Conservation (phyloP, 2,888 invertebrate genomes). For the Leptopilina drosophilae region DNA sequence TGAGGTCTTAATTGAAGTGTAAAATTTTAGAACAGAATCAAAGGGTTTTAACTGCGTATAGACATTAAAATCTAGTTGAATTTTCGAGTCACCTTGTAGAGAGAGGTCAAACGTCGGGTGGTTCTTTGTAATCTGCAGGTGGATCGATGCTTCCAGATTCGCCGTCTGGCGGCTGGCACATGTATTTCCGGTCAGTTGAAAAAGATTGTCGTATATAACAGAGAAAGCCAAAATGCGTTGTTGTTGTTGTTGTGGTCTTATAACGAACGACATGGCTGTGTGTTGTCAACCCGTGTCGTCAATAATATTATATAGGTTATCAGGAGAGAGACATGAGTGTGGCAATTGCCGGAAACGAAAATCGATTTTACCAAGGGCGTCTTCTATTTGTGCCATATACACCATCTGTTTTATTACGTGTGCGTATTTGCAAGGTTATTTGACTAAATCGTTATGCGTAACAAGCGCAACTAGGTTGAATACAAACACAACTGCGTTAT, state of each 20-base stretch:
- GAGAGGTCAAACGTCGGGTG: slow-evolving; percentile 30
- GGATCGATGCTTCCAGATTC: slow-evolving; percentile 57
- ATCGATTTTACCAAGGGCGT: slow-evolving; percentile 60
- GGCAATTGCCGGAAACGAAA: slow-evolving; percentile 52
- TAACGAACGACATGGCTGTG: not conserved
- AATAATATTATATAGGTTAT: slow-evolving; percentile 17
- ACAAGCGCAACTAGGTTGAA: not conserved
- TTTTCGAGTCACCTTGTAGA: slow-evolving; percentile 24
- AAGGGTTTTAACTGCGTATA: not conserved
- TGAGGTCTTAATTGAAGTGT: no score
- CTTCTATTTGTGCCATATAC: slow-evolving; percentile 43
- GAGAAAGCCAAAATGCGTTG: slow-evolving; percentile 43
- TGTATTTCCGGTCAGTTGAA: slow-evolving; percentile 57
- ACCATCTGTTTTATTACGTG: slow-evolving; percentile 35
- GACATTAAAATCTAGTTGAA: not conserved
- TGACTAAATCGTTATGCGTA: slow-evolving; percentile 8
- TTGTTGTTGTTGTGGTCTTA: slow-evolving; percentile 16
- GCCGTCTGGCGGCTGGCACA: slow-evolving; percentile 55
- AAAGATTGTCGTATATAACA: slow-evolving; percentile 52
- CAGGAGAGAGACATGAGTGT: slow-evolving; percentile 25
- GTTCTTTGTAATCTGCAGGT: slow-evolving; percentile 37
- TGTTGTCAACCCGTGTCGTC: not conserved
- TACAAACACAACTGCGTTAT: not conserved
- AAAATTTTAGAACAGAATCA: no score
- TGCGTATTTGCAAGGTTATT: slow-evolving; percentile 35